Evolutionary conservation across 35 echinoderm and acorn worm species (phyloP).

Genomic region (Strongylocentrotus purpuratus): DNA sequence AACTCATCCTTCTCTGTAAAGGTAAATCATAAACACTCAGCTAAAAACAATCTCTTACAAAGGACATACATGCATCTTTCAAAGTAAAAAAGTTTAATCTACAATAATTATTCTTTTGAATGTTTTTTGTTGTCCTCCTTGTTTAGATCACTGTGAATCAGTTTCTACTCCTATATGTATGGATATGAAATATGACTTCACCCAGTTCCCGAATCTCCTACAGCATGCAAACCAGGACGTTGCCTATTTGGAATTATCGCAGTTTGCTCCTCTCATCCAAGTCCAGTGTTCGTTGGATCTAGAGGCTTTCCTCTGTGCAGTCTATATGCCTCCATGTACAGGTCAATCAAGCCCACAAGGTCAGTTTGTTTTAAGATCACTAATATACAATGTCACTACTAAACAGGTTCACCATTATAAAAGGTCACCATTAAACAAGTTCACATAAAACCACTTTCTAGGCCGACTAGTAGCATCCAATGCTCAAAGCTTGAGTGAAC

Average conservation of each 20-base stretch:
- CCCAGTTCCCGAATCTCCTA: constrained; percentile 57
- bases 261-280: constrained; percentile 72
- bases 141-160: constrained; percentile 12
- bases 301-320: constrained; percentile 60
- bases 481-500: too few relatives aligned
- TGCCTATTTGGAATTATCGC: constrained; percentile 62
- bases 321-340: constrained; percentile 66
- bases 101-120: too few relatives aligned
- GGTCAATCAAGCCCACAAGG: background rate
- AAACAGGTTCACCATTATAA: too few relatives aligned
- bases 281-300: constrained; percentile 66
- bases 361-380: background rate
- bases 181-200: constrained; percentile 55
- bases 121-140: background rate
- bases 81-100: too few relatives aligned
- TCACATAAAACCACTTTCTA: too few relatives aligned
- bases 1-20: too few relatives aligned
- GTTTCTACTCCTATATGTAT: constrained; percentile 58
- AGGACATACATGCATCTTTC: too few relatives aligned
- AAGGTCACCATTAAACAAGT: too few relatives aligned
- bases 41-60: too few relatives aligned
- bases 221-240: constrained; percentile 53
- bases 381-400: too few relatives aligned
- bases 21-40: too few relatives aligned
- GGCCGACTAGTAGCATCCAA: too few relatives aligned